Conservation (phyloP, 2,797 vertebrate species). For the Halcyon chelicuti region DNA sequence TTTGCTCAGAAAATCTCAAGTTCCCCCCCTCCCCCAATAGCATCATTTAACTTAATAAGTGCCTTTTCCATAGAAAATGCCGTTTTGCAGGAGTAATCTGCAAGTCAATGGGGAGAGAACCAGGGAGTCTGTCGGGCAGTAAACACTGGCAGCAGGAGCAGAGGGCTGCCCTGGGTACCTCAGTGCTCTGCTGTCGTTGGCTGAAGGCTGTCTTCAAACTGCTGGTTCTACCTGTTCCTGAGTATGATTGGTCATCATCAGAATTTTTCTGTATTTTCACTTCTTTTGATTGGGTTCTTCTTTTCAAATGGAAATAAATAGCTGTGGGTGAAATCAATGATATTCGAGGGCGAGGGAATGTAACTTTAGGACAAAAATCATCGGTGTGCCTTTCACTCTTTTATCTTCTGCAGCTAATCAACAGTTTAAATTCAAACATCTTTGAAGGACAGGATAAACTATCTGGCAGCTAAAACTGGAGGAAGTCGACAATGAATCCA, state of each 20-base stretch:
- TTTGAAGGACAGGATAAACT: not conserved
- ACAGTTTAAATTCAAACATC: constrained; percentile 13
- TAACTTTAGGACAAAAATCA: not conserved
- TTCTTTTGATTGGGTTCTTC: not conserved
- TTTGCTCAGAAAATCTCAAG: not conserved
- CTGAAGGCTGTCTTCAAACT: not conserved
- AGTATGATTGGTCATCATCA: not conserved
- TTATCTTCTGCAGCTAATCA: constrained; percentile 30
- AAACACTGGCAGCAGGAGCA: not conserved
- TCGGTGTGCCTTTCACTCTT: not conserved
- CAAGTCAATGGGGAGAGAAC: not conserved
- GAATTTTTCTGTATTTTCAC: not conserved
- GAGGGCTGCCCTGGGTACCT: not conserved
- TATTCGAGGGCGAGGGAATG: not conserved
- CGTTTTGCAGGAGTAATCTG: not conserved
- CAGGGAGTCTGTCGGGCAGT: not conserved
- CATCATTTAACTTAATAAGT: not conserved
- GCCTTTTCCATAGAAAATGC: not conserved
- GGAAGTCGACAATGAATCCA: not conserved
- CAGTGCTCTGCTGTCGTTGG: fast-evolving
- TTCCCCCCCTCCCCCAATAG: fast-evolving
- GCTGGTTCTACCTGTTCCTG: not conserved
- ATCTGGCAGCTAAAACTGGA: not conserved
- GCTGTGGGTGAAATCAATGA: not conserved
- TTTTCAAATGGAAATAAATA: not conserved